A percentile compares a stretch with the other conserved stretches of the same genome.
Conservation (phyloP, 1,140 invertebrate species). For the Stegodyphus mimosarum region DNA sequence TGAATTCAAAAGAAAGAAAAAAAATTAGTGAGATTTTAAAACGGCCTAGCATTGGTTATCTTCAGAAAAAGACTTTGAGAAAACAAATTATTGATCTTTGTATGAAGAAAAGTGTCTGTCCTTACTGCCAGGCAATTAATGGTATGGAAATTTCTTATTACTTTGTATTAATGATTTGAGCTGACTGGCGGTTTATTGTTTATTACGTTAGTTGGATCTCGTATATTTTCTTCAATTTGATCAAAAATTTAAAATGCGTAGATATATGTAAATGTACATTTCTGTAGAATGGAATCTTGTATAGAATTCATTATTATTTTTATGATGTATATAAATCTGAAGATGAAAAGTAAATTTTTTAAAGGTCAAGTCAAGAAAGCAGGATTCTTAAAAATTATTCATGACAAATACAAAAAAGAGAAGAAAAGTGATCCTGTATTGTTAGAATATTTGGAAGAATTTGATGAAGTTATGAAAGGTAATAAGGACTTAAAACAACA, state of each 20-base stretch:
- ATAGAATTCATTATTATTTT: no score
- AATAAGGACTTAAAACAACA: constrained; percentile 75
- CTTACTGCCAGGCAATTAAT: constrained; percentile 80
- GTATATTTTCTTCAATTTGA: no score
- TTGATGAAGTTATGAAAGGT: constrained; percentile 72
- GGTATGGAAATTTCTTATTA: no score
- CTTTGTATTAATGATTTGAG: no score
- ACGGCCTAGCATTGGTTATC: constrained; percentile 84
- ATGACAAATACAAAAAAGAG: constrained; percentile 86
- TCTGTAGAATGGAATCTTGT: not conserved
- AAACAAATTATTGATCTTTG: constrained; percentile 83
- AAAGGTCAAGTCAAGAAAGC: constrained; percentile 80
- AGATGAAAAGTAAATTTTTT: no score
- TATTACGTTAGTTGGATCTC: no score
- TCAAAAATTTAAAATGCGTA: no score
- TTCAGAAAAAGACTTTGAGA: constrained; percentile 82
- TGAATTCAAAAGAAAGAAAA: constrained; percentile 75
- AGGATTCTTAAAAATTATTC: constrained; percentile 89
- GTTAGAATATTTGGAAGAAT: constrained; percentile 67
- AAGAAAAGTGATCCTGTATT: constrained; percentile 71
- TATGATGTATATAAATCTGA: no score
- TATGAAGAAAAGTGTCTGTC: constrained; percentile 78
- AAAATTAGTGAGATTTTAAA: constrained; percentile 77
- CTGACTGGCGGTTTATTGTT: no score
- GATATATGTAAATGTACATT: constrained; percentile 79